phyloP scores from a whole-genome alignment of 2,888 invertebrate species.

The Machimus rusticus region DNA sequence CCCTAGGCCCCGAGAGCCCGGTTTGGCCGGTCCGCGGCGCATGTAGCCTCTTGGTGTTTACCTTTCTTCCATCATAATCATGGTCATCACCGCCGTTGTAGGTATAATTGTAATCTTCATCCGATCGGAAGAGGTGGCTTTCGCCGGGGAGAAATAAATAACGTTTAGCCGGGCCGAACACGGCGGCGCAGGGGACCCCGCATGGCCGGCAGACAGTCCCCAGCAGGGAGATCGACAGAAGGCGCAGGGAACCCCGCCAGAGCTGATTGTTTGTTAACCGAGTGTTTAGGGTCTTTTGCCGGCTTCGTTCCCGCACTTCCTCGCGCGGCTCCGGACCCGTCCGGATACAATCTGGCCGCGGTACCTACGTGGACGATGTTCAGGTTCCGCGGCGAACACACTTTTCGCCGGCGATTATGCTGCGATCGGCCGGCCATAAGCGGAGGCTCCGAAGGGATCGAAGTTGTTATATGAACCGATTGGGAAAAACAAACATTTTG shows the following conservation, averaged over 20 bases:
- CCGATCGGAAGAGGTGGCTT: constrained; percentile 39
- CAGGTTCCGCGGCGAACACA: constrained; percentile 1
- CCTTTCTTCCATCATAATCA: constrained; percentile 40
- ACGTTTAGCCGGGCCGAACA: not conserved
- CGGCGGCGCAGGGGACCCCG: not conserved
- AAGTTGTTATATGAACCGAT: constrained; percentile 35
- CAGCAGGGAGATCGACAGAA: constrained; percentile 26
- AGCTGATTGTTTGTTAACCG: constrained; percentile 40
- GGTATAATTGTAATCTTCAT: constrained; percentile 40
- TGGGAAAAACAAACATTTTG: constrained; percentile 43
- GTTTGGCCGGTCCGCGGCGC: not conserved
- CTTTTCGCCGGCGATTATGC: not conserved
- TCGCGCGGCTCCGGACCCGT: not conserved
- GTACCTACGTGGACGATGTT: constrained; percentile 34
- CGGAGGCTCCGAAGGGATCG: constrained; percentile 14
- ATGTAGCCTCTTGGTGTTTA: constrained; percentile 16
- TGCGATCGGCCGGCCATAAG: not conserved
- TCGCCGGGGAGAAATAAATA: constrained; percentile 28
- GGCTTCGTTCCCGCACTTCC: not conserved
- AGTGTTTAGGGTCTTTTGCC: constrained; percentile 28
- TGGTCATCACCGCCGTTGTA: constrained; percentile 37
- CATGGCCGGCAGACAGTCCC: constrained; percentile 19
- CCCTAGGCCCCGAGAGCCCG: not conserved
- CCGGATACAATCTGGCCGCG: constrained; percentile 16
- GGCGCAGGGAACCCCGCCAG: constrained; percentile 36